Conservation (phyloP, 2,797 vertebrate genomes). For the Acipenser transmontanus region DNA sequence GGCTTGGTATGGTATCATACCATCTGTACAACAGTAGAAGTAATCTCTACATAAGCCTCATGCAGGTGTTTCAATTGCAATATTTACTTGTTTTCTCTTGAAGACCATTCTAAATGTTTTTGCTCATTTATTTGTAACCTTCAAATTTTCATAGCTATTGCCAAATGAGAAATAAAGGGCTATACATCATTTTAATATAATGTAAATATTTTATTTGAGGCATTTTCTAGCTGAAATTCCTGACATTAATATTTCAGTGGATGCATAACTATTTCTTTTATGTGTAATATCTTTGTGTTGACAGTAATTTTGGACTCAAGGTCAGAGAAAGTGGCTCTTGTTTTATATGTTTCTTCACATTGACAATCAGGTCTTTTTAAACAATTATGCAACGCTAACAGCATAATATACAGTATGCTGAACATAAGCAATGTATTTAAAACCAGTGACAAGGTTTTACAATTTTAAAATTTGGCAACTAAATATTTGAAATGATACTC, state of each 20-base stretch:
- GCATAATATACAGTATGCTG: no score
- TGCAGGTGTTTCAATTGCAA: no score
- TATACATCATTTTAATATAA: slow-evolving; percentile 38
- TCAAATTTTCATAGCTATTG: neutral
- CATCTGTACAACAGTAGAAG: no score
- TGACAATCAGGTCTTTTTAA: no score
- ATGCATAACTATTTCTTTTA: slow-evolving; percentile 42
- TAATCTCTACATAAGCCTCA: no score
- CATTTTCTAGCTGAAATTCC: slow-evolving; percentile 44
- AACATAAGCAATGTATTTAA: no score
- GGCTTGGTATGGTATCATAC: no score
- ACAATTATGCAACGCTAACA: no score
- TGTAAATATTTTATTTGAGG: slow-evolving; percentile 40
- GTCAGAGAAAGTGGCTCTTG: slow-evolving; percentile 33
- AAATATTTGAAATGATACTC: slow-evolving; percentile 34
- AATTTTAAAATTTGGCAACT: neutral
- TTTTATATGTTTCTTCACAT: no score
- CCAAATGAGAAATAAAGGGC: neutral
- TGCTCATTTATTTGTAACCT: slow-evolving; percentile 1
- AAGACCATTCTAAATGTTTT: neutral
- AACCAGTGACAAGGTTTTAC: no score
- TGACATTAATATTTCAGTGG: slow-evolving; percentile 45
- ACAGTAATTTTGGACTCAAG: slow-evolving; percentile 46
- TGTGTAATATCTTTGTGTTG: slow-evolving; percentile 36
- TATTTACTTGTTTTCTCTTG: neutral